These are phyloP conservation scores for Ceratina australensis DNA, from an alignment of 1,140 invertebrate species.

Conservation along the genomic window DNA sequence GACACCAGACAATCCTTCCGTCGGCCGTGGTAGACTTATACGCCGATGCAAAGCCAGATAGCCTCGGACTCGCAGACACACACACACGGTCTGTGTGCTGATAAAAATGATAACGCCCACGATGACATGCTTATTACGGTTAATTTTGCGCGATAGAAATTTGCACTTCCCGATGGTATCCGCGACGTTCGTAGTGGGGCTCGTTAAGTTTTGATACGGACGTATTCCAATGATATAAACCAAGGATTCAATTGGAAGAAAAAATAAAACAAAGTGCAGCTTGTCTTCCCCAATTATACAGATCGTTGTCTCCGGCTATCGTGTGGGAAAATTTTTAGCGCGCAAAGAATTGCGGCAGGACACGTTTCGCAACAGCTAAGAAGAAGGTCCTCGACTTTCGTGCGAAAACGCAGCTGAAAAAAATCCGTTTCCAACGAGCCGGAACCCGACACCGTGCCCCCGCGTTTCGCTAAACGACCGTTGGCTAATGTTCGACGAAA, in stretches of 20 bases:
- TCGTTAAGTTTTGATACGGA: background rate
- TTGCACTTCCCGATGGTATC: background rate
- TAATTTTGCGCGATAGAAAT: conserved; percentile 18
- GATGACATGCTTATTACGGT: conserved; percentile 26
- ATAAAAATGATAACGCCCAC: conserved; percentile 32
- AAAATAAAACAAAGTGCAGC: conserved; percentile 24
- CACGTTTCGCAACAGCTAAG: conserved; percentile 15
- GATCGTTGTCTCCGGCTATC: background rate
- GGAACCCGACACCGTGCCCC: conserved; percentile 48
- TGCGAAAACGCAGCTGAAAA: conserved; percentile 65
- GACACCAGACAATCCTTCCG: conserved; percentile 57
- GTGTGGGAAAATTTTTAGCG: background rate
- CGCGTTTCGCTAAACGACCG: conserved; percentile 64
- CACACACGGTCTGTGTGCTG: background rate
- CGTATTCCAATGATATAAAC: conserved; percentile 8
- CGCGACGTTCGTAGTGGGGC: background rate
- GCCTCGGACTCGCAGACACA: conserved; percentile 1
- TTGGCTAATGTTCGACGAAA: conserved; percentile 62
- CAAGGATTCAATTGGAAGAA: background rate
- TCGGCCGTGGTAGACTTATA: conserved; percentile 41
- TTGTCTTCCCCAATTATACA: conserved; percentile 15
- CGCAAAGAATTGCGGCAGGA: background rate
- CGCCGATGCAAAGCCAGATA: conserved; percentile 37
- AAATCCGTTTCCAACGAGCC: conserved; percentile 58
- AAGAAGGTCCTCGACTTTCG: conserved; percentile 51